Evolutionary conservation across 2,797 vertebrate genomes (phyloP), one percentile per base, ranked within the genome.

Genomic region (Hemibagrus guttatus): DNA sequence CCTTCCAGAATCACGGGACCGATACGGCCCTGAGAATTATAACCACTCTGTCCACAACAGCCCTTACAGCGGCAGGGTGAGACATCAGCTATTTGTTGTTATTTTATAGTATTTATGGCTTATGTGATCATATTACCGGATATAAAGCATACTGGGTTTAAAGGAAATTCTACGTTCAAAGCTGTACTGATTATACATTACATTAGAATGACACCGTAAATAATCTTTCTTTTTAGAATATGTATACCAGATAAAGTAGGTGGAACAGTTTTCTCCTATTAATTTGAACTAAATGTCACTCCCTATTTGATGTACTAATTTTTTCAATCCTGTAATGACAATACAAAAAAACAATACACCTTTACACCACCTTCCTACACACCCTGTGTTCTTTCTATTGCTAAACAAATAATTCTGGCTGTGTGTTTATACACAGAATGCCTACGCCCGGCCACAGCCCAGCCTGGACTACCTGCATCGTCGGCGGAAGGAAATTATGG

Each of bases 381-480:
- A 61, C 68, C 31, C 14, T 31, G 9, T 84, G 82, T 54, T 17
- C 26, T 12, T 28, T 81, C 52, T 54, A 23, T 75, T 66, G 19
- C 63, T 79, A 66, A 79, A 11, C 59, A 21, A 68, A 68, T 9
- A 14, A 68, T 56, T 17, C 19, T 88, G 56, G 71, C 9, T 49
- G 16, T 71, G 0, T 72, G 13, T 71, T 26, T 76, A 49, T 66
- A 86, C 89, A 61, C 79, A 97, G 96, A 96, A 96, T 13, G 91
- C 94, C 66, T 97, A 95, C 83, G 90, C 93, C 2, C 28, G 94
- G 56, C 91, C 96, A 28, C 97, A 98, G 91, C 96, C 95, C 87
- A 99, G 97, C 90, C 94, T 99, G 71, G 98, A 98, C 81, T 98
- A 99, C 85, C 95, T 99, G 87, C 97, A 99, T 92, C 95, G 97